These are phyloP conservation scores for Antheraea pernyi DNA, from an alignment of 1,140 invertebrate species.

Conservation along the genomic window DNA sequence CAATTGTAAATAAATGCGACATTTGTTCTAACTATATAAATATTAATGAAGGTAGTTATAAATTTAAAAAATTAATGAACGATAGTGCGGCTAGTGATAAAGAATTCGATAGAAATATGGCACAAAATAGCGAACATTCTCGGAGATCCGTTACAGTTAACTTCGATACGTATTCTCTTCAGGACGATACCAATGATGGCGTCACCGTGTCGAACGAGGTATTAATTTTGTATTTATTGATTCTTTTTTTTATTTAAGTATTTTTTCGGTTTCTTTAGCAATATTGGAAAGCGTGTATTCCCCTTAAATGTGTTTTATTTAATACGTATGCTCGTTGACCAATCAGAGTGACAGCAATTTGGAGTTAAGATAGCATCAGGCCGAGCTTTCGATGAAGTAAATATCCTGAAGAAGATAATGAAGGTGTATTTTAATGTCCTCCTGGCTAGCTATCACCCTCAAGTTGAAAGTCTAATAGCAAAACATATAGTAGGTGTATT, in stretches of 20 bases:
- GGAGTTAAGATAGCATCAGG: too few relatives aligned
- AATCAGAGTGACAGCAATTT: too few relatives aligned
- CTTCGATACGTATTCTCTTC: constrained; percentile 35
- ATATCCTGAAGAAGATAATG: too few relatives aligned
- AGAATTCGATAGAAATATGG: constrained; percentile 30
- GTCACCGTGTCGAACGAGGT: constrained; percentile 49
- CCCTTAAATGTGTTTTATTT: too few relatives aligned
- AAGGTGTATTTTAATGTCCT: too few relatives aligned
- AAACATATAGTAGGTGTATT: too few relatives aligned
- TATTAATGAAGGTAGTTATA: constrained; percentile 26
- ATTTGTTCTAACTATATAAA: constrained; percentile 6
- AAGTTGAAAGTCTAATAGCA: too few relatives aligned
- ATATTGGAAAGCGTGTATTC: too few relatives aligned
- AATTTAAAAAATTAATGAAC: constrained; percentile 47
- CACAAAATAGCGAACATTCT: constrained; percentile 24
- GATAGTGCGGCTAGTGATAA: constrained; percentile 23
- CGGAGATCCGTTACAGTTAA: constrained; percentile 38
- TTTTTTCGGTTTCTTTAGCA: too few relatives aligned
- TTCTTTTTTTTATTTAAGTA: background rate
- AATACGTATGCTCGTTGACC: too few relatives aligned
- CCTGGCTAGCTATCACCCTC: too few relatives aligned
- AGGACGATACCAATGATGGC: constrained; percentile 45
- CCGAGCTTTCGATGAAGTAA: too few relatives aligned
- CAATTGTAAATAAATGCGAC: constrained; percentile 33
- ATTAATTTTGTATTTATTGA: constrained; percentile 13